These are phyloP conservation scores for Falco concolor DNA, from an alignment of 2,797 vertebrate genomes.

Conservation along the genomic window DNA sequence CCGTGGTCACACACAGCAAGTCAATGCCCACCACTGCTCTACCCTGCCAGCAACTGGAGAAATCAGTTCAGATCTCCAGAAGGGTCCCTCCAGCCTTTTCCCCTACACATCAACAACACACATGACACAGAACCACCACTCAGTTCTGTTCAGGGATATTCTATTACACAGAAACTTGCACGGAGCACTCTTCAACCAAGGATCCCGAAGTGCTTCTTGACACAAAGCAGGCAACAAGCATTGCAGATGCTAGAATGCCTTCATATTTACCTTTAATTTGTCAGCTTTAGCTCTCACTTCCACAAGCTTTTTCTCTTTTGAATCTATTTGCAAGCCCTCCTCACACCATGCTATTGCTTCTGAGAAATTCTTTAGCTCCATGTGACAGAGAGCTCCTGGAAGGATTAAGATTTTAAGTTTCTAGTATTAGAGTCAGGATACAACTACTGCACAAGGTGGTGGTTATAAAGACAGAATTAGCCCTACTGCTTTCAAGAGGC, in stretches of 20 bases:
- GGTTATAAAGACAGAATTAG: background rate
- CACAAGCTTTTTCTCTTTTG: slow-evolving; percentile 85
- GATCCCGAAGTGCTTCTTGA: background rate
- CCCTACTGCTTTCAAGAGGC: background rate
- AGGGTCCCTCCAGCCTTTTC: background rate
- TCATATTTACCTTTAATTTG: slow-evolving; percentile 81
- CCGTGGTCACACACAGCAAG: background rate
- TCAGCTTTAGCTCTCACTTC: slow-evolving; percentile 86
- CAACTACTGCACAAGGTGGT: background rate
- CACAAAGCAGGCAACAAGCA: background rate
- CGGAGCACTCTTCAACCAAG: background rate
- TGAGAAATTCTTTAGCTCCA: slow-evolving; percentile 81
- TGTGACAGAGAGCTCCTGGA: slow-evolving; percentile 87
- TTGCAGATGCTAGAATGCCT: background rate
- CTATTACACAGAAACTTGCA: background rate
- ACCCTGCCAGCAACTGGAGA: fast-evolving
- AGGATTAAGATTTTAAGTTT: background rate
- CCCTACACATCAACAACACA: background rate
- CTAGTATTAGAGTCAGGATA: background rate
- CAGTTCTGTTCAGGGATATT: background rate
- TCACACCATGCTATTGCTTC: slow-evolving; percentile 91
- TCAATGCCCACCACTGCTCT: background rate
- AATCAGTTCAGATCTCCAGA: background rate
- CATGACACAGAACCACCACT: background rate
- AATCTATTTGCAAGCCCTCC: slow-evolving; percentile 81